A percentile compares a stretch with the other conserved stretches of the same genome.
Evolutionary conservation across 2,113 vertebrate species (phyloP).

Genomic region (Dinomys branickii): DNA sequence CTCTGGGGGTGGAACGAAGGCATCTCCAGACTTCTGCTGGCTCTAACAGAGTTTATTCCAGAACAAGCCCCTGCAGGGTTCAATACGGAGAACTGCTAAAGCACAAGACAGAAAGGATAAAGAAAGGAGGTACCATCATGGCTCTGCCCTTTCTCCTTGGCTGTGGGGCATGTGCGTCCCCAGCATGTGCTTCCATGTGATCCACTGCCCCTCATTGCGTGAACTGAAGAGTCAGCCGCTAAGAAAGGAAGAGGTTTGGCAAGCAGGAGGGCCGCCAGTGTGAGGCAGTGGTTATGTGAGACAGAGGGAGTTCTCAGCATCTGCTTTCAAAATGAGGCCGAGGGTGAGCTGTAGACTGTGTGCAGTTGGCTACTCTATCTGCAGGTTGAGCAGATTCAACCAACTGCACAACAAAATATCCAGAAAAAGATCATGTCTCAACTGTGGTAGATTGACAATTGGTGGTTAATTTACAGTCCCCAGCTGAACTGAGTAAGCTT

Average conservation of each 20-base stretch:
- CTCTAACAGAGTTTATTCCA: neutral
- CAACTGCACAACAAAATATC: neutral
- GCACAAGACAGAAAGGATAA: neutral
- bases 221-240: neutral
- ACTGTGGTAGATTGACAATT: too few relatives aligned
- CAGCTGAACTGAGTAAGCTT: too few relatives aligned
- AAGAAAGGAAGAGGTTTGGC: neutral
- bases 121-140: neutral
- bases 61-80: neutral
- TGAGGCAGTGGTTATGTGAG: neutral
- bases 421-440: neutral
- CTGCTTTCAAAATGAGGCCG: neutral
- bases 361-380: neutral
- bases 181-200: neutral
- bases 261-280: neutral
- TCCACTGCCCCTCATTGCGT: neutral
- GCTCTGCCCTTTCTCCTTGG: neutral
- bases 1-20: neutral
- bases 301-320: neutral
- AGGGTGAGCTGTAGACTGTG: neutral
- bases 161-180: neutral
- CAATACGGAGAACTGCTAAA: neutral
- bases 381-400: neutral
- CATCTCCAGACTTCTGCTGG: neutral
- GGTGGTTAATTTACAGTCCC: too few relatives aligned